Base-by-base conservation (phyloP, 2,113 vertebrate genomes). In the Ceuthmochares aereus region DNA sequence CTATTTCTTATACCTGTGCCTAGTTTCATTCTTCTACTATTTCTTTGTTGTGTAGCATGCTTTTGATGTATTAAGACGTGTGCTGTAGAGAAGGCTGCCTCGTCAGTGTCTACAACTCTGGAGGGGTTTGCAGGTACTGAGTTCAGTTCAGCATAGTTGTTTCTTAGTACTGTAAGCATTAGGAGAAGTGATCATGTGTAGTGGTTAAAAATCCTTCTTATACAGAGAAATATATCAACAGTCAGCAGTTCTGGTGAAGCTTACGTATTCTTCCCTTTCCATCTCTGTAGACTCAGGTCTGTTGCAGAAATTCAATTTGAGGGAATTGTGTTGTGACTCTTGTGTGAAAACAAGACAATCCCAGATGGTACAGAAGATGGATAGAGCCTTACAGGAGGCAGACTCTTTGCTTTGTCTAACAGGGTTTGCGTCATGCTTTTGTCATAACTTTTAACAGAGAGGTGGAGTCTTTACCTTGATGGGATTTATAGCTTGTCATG, bases 61-160 rank as follows among this genome's bases (percentile, higher is more conserved):
- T 56, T 2, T 29, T 67, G 43, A 19, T 45, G 43, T 54, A 22
- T 27, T 37, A 43, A 84, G 45, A 56, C 59, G 17, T 0, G 0
- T 56, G 23, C 54, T 59, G 26, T 45, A 26, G 37, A 32, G 34
- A 22, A 79, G 42, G 7, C 54, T 80, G 20, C 12, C 10, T 83
- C 45, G 20, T 51, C 32, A 7, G 9, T 16, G 16, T 58, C 74
- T 69, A 0, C n/a, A 60, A 42, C 26, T 78, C 66, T 75, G 10
- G 27, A 76, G n/a, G 64, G 36, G 6, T 49, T 78, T 91, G 86
- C 42, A 51, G 37, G 45, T 70, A 30, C 4, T 3, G 27, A 64
- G 23, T 8, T 68, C 37, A 32, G 70, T 55, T 26, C 68, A 36
- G 36, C 19, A 4, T 42, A 34, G 32, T 29, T 14, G 0, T 74